phyloP scores from a whole-genome alignment of 1,140 invertebrate species.

The Calliopsis andreniformis region DNA sequence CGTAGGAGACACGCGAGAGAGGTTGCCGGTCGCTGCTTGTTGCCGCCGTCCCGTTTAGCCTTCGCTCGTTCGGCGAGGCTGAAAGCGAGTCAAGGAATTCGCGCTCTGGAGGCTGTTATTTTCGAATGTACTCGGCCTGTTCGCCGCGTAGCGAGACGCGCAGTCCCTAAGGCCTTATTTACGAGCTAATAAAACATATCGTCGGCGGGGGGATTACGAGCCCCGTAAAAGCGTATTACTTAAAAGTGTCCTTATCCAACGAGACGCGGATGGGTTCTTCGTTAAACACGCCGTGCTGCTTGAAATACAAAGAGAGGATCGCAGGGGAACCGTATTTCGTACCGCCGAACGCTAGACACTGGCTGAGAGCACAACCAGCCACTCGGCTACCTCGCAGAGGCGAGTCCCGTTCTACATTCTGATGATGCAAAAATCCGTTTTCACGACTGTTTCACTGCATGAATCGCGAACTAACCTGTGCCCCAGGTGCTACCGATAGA shows the following conservation, averaged over 20 bases:
- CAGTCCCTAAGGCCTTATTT: conserved; percentile 29
- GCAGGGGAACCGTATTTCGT: background rate
- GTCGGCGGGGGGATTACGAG: conserved; percentile 2
- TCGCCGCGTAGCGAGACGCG: background rate
- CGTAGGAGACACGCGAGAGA: conserved; percentile 39
- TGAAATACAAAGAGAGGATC: conserved; percentile 14
- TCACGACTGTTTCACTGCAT: background rate
- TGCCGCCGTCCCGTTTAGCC: conserved; percentile 32
- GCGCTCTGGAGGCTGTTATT: conserved; percentile 39
- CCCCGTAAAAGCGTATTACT: conserved; percentile 9
- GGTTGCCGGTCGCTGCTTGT: background rate
- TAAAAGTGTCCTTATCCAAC: background rate
- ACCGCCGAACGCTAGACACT: conserved; percentile 4
- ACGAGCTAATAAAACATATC: conserved; percentile 41
- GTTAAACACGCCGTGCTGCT: background rate
- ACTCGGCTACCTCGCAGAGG: too few species aligned
- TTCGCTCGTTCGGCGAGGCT: conserved; percentile 30
- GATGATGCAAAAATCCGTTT: conserved; percentile 17
- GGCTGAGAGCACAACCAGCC: background rate
- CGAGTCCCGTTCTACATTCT: conserved; percentile 4
- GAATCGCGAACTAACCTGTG: background rate
- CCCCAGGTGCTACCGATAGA: too few species aligned
- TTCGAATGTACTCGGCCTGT: conserved; percentile 28
- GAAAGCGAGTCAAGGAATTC: conserved; percentile 50
- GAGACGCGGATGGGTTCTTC: too few species aligned